Base-by-base conservation (phyloP, 1,140 invertebrate species). In the Formica selysi region DNA sequence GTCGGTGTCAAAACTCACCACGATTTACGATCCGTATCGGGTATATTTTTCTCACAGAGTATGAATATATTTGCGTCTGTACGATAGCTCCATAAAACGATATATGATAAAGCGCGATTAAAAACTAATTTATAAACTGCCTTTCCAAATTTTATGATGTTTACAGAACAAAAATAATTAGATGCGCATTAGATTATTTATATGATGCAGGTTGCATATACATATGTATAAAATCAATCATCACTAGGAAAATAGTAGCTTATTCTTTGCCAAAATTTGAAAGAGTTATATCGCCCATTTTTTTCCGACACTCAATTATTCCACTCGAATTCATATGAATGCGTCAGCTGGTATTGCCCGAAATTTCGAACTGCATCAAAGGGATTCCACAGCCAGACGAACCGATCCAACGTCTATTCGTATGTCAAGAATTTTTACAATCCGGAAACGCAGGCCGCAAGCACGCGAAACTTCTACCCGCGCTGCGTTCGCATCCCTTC, bases 11-110 rank as follows among this genome's bases (percentile, higher is more conserved):
- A 70, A 80, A 57, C 65, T 80, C 65, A 51, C 41, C 61, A 13
- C 41, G 65, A 80, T 80, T 80, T 80, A 80, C 44, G 78, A 80
- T 79, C 19, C 29, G 61, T 65, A 78, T 80, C 78, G 64, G 22
- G 6, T 71, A 57, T 41, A 80, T 71, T 71, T 80, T 80, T 80
- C 65, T 80, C 48, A 51, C 64, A 38, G 29, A 22, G 16, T 57
- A 16, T n/a, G 16, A 70, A 70, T 80, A 80, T 26, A 41, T 80
- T 80, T 71, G 36, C 22, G 36, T 70, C 32, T 29, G 62, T 6
- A 4, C 10, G 41, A n/a, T 65, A 78, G 44, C 32, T 26, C 36
- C 38, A 16, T 41, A 22, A 54, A 65, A 57, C 57, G 65, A 41
- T 71, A 16, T 41, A 80, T 57, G 22, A 70, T 68, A 68, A 79